Conservation (phyloP, 1,140 invertebrate species). For the Monochamus saltuarius region DNA sequence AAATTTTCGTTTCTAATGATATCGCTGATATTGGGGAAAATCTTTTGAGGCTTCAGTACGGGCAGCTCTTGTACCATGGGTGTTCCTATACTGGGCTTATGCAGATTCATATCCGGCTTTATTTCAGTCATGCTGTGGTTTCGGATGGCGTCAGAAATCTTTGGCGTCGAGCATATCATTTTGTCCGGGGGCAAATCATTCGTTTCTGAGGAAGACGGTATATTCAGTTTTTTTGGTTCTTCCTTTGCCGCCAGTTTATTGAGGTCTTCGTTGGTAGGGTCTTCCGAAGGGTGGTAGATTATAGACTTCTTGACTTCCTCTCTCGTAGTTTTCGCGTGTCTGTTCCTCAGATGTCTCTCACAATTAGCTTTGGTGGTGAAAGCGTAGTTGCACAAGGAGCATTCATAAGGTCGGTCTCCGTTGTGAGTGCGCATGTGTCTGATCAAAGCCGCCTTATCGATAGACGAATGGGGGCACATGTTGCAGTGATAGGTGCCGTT, state of each 20-base stretch:
- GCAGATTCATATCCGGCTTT: slow-evolving; percentile 26
- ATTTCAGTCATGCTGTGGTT: background rate
- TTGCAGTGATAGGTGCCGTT: slow-evolving; percentile 84
- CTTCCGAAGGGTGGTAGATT: slow-evolving; percentile 82
- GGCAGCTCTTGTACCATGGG: slow-evolving; percentile 27
- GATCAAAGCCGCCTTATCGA: slow-evolving; percentile 86
- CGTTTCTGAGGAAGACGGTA: slow-evolving; percentile 33
- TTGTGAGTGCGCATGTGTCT: slow-evolving; percentile 92
- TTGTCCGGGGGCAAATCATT: slow-evolving; percentile 39
- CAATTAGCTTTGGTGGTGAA: slow-evolving; percentile 95
- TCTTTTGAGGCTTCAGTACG: slow-evolving; percentile 29
- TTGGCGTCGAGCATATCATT: slow-evolving; percentile 42
- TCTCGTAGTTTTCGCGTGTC: slow-evolving; percentile 79
- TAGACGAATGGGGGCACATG: slow-evolving; percentile 86
- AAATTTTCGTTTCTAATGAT: slow-evolving; percentile 32
- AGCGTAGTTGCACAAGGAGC: slow-evolving; percentile 89
- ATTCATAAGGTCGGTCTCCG: slow-evolving; percentile 92
- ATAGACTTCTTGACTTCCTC: slow-evolving; percentile 85
- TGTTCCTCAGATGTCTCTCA: slow-evolving; percentile 85
- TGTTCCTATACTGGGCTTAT: slow-evolving; percentile 28
- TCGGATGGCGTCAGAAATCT: slow-evolving; percentile 14
- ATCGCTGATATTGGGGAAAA: slow-evolving; percentile 29
- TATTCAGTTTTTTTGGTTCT: slow-evolving; percentile 54
- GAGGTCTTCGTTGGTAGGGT: slow-evolving; percentile 72
- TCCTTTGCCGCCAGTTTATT: slow-evolving; percentile 57